Evolutionary conservation across 1,140 invertebrate species (phyloP), one percentile per base, ranked within the genome.

Genomic region (Nasonia longicornis): DNA sequence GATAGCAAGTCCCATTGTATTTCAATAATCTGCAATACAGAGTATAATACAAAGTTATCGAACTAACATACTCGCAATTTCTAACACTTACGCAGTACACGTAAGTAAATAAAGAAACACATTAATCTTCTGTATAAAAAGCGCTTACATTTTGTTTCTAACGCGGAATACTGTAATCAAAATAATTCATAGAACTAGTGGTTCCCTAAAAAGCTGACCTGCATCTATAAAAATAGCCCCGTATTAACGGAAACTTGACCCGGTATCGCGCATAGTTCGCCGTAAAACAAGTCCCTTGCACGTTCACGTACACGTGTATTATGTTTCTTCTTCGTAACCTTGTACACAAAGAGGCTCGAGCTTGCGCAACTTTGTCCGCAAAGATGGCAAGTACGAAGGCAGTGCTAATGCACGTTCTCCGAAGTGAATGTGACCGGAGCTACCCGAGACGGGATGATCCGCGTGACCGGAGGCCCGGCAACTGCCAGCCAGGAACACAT

Each of bases 321-420:
- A 12, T 66, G 45, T 48, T 4, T 66, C 45, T 10, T 26, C 63
- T 3, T 31, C 26, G 38, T 35, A 86, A 84, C 84, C 82, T 84
- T 85, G 84, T 77, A 83, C 84, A 84, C 85, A 86, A 85, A 84
- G 84, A 84, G 38, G 69, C n/a, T 71, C 70, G 84, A 84, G 85
- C 85, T 86, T 86, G 84, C 83, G 80, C 82, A 84, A 84, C 80
- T 70, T 63, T 75, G 80, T 42, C 84, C 77, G 74, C 79, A 78
- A 7, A 69, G 38, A 72, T 83, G 79, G 72, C 78, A 83, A 82
- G 83, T 83, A 81, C 84, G 81, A 83, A 82, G 83, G 83, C 71
- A 76, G 82, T 29, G 82, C 79, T 80, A 85, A 80, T 82, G 80
- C 82, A 83, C 84, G 82, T 84, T 84, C 81, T 83, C 83, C 70